Evolutionary conservation across 2,888 invertebrate genomes (phyloP), one percentile per base, ranked within the genome.

Genomic region (Julus scandinavius): DNA sequence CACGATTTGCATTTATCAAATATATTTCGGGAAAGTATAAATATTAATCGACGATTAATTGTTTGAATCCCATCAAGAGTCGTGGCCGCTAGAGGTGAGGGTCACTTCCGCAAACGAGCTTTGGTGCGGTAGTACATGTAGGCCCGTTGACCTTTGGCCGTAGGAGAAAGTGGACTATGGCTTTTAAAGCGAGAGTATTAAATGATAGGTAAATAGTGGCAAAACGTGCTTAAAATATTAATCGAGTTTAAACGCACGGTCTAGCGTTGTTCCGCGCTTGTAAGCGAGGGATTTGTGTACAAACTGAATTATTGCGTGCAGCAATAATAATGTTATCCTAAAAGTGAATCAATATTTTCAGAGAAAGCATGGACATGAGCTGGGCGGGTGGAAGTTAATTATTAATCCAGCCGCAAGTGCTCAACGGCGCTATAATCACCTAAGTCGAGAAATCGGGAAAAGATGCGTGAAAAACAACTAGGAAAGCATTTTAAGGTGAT

Each of bases 261-360:
- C 72, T 20, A 11, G 29, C 29, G 7, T 72, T 80, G 80, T 38
- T 80, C 38, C 29, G 80, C 11, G 80, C 80, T 80, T 11, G 38
- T 80, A 40, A 80, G 38, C 80, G 38, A 40, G 80, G 80, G 80
- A 80, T 80, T 80, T 80, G 80, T 40, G 80, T 80, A 80, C 80
- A 80, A 80, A 80, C 80, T 80, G 38, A 80, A 80, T 80, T 80
- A 80, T 80, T 80, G 80, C 80, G 80, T 80, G 80, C 80, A 80
- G 80, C 80, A 80, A 40, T 80, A 80, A 80, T 80, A 80, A 80
- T 38, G 80, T 80, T 80, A 80, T 80, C 80, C 80, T 29, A 80
- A 80, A 80, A 80, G 38, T 40, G 80, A 80, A 80, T 80, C 80
- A 80, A 80, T 80, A 80, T 80, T 80, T 80, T 80, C 38, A 40